Conservation (phyloP, 2,888 invertebrate species). For the Seira sanloemensis region DNA sequence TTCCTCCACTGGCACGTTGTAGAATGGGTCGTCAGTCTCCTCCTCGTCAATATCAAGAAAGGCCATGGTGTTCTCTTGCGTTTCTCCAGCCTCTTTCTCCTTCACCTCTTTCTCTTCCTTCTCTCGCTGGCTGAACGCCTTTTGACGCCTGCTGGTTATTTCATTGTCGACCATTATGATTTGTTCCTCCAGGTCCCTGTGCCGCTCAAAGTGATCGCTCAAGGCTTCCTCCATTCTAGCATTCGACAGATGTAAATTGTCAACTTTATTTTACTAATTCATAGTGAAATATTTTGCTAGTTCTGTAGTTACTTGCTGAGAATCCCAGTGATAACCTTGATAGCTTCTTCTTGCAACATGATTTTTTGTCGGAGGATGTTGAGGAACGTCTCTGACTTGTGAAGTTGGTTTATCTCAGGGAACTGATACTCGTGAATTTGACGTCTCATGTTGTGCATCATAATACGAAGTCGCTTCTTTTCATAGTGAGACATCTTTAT, state of each 20-base stretch:
- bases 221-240: conserved; percentile 50
- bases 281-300: not conserved
- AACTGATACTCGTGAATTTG: conserved; percentile 44
- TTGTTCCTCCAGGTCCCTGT: conserved; percentile 64
- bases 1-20: conserved; percentile 23
- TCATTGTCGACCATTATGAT: conserved; percentile 63
- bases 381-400: conserved; percentile 18
- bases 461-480: conserved; percentile 36
- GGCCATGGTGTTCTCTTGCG: not conserved
- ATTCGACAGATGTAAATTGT: not conserved
- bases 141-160: conserved; percentile 37
- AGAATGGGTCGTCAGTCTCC: conserved; percentile 14
- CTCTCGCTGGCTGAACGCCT: conserved; percentile 34
- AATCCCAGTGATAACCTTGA: conserved; percentile 66
- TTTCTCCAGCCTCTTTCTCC: conserved; percentile 29
- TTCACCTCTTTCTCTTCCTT: conserved; percentile 21
- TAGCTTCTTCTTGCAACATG: conserved; percentile 67
- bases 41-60: not conserved
- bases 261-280: not conserved
- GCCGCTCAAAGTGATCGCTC: conserved; percentile 60
- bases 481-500: conserved; percentile 46
- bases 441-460: not conserved
- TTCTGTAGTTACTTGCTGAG: conserved; percentile 51
- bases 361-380: conserved; percentile 59
- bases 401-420: conserved; percentile 30